Evolutionary conservation across 2,113 vertebrate species (phyloP), one percentile per base, ranked within the genome.

Genomic region (Antechinus stuartii): DNA sequence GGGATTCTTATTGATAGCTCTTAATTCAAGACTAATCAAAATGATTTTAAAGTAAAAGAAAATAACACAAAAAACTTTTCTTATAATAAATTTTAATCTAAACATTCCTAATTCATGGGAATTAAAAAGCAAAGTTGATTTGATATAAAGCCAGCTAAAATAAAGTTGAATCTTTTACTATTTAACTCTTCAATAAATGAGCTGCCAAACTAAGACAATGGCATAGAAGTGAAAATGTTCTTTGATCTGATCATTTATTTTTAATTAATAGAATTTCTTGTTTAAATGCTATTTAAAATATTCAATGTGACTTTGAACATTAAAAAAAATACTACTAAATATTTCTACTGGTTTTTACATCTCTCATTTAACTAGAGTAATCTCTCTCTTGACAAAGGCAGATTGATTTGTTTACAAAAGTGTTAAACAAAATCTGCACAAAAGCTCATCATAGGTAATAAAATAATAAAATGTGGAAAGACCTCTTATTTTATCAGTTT

Each of bases 341-440:
- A 57, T 89, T 93, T 95, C 96, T 57, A 91, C 94, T 54, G 76
- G 91, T 26, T 30, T 96, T 19, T 90, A 8, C 76, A 95, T 96
- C 94, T 93, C 68, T 95, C 94, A 91, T 94, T 96, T 97, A 97
- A 94, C 93, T 89, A 56, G 53, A 68, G 93, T 96, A 96, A 97
- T 96, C 91, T 94, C 56, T 91, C 92, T 90, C 53, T 95, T 95
- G 93, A 93, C 91, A 95, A 95, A 49, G 53, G 90, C 93, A 96
- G 95, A 97, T 92, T 97, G 96, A 97, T 94, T 96, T 96, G 96
- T 97, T 97, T 97, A 98, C 97, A 96, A 97, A 96, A 94, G 97
- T 96, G 90, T 97, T 96, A 96, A 97, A 92, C 89, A 46, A 90
- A 91, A 97, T 97, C 94, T 95, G 92, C 92, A 94, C 91, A 96